Base-by-base conservation (phyloP, 2,888 invertebrate species). In the Myopa testacea region DNA sequence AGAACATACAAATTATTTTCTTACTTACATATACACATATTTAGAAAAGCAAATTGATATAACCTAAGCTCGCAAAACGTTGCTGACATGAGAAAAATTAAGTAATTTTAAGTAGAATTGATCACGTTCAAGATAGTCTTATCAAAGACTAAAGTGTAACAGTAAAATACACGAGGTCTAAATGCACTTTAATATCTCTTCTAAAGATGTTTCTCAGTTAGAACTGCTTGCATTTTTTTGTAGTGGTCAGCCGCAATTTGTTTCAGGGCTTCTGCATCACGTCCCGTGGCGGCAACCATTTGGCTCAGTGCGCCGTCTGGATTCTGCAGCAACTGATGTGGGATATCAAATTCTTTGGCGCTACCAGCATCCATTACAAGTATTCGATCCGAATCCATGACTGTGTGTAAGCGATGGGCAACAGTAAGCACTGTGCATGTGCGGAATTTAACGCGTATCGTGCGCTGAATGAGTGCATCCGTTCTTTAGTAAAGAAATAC, bases 341-440 rank as follows among this genome's bases (percentile, higher is more conserved):
- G 95, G 83, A 93, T 92, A 86, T 93, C 94, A 83, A 92, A 94
- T 89, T 95, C 95, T 77, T 93, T 93, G 77, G 95, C 92, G 26
- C 90, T 88, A 0, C 98, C 98, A 7, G 93, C 92, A 85, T 96
- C 95, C 93, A 98, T 94, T 2, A 97, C 96, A 86, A 97, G 91
- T 26, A 97, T 94, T 79, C 94, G 92, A 90, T 97, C 96, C 0
- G 95, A 96, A 89, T 98, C 97, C 94, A 98, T 97, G 80, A 98
- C 95, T 0, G 97, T 98, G 87, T 97, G 94, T 45, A 98, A 91
- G 63, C 98, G 92, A 90, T 98, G 97, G 5, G 97, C 97, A 55
- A 98, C 96, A 0, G 97, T 97, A 62, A 98, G 89, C 10, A 98
- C 96, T 0, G 97, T 96, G 88, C 96, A 97, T 34, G 93, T 90